Conservation (phyloP, 2,797 vertebrate genomes). For the Melanotaenia pygmaea region DNA sequence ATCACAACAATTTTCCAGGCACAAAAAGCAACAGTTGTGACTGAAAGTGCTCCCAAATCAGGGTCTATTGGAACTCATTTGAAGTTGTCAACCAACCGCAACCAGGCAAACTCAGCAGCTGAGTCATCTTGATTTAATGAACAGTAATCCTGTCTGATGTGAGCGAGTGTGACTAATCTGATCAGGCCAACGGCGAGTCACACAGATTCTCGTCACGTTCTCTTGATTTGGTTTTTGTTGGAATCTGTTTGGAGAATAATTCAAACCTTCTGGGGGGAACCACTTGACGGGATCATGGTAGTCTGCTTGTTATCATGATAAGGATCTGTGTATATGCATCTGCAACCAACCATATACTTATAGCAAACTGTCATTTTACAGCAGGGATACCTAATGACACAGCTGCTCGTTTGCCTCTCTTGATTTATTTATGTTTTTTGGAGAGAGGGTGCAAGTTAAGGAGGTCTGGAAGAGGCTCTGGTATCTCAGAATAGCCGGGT, state of each 20-base stretch:
- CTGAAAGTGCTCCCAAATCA: conserved; percentile 41
- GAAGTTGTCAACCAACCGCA: conserved; percentile 33
- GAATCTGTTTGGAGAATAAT: conserved; percentile 31
- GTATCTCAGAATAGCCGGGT: conserved; percentile 74
- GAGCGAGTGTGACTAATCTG: conserved; percentile 71
- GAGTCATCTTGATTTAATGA: conserved; percentile 70
- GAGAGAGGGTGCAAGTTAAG: conserved; percentile 45
- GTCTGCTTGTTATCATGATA: conserved; percentile 25
- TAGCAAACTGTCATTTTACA: conserved; percentile 39
- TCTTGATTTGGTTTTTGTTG: conserved; percentile 44
- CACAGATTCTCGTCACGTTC: conserved; percentile 32
- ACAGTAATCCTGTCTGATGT: conserved; percentile 37
- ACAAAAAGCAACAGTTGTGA: conserved; percentile 27
- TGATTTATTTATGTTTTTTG: conserved; percentile 68
- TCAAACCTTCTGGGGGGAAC: conserved; percentile 20
- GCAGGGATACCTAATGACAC: conserved; percentile 68
- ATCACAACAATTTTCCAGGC: not conserved
- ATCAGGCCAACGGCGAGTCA: conserved; percentile 59
- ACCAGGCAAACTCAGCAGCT: conserved; percentile 38
- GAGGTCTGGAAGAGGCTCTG: conserved; percentile 52
- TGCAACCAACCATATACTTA: conserved; percentile 14
- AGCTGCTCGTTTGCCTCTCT: conserved; percentile 53
- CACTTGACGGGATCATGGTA: conserved; percentile 1
- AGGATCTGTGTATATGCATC: conserved; percentile 16
- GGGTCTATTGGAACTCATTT: conserved; percentile 1